A percentile compares a stretch with the other conserved stretches of the same genome.
These are phyloP conservation scores for Melitaea cinxia DNA, from an alignment of 1,140 invertebrate genomes.

Conservation along the genomic window DNA sequence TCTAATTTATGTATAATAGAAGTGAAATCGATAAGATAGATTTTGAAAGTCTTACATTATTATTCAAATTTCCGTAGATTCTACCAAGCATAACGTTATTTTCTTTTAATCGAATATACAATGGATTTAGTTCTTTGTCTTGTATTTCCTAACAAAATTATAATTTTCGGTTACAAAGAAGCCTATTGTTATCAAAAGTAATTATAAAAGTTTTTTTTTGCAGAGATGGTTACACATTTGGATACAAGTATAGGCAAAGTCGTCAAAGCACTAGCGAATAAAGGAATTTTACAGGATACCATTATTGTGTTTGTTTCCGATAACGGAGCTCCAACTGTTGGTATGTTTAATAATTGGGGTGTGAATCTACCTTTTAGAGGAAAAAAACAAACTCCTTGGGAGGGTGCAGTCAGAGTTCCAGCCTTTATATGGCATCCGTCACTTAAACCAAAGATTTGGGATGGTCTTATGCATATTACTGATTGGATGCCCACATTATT, in stretches of 20 bases:
- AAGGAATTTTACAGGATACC: conserved; percentile 87
- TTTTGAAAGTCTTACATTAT: background rate
- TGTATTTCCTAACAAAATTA: background rate
- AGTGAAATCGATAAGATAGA: background rate
- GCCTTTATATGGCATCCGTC: conserved; percentile 92
- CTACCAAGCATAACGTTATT: conserved; percentile 6
- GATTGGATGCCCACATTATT: conserved; percentile 94
- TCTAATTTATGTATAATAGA: no score
- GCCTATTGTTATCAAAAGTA: background rate
- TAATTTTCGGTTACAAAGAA: background rate
- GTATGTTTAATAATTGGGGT: conserved; percentile 89
- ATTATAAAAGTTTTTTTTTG: conserved; percentile 24
- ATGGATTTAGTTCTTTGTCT: background rate
- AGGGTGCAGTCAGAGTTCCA: conserved; percentile 90
- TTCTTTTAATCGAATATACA: background rate
- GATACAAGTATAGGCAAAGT: conserved; percentile 89
- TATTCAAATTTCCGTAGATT: background rate
- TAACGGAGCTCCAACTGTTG: conserved; percentile 90
- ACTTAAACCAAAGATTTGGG: conserved; percentile 84
- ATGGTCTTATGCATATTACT: conserved; percentile 91
- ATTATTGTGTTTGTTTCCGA: conserved; percentile 90
- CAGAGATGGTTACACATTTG: conserved; percentile 64
- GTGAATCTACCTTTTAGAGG: conserved; percentile 94
- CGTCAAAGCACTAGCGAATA: conserved; percentile 86
- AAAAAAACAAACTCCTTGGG: conserved; percentile 91